Conservation (phyloP, 2,113 vertebrate species). For the Dolichallabes microphthalmus region DNA sequence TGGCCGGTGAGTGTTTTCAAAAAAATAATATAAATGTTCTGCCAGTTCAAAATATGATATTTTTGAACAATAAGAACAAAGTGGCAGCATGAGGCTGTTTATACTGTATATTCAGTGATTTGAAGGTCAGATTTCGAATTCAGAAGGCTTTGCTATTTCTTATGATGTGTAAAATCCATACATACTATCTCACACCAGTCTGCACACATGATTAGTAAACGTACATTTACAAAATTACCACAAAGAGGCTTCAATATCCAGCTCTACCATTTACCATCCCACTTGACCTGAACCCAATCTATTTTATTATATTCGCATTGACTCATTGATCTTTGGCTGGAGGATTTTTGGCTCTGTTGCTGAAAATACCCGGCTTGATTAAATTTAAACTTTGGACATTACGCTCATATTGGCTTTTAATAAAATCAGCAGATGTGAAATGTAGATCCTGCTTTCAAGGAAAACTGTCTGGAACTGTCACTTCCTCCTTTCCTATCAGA, state of each 20-base stretch:
- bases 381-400: neutral
- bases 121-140: neutral
- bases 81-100: neutral
- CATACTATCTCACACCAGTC: neutral
- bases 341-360: neutral
- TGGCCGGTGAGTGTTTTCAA: neutral
- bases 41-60: no score
- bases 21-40: no score
- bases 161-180: neutral
- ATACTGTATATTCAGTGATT: neutral
- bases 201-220: neutral
- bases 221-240: neutral
- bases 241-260: neutral
- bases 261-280: neutral
- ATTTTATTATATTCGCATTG: slow-evolving; percentile 13
- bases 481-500: neutral
- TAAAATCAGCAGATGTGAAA: neutral
- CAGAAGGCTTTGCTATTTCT: neutral
- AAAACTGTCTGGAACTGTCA: neutral
- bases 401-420: neutral
- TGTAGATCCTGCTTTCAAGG: neutral
- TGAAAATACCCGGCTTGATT: neutral
- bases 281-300: neutral
- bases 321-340: slow-evolving; percentile 17
- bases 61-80: neutral